Base-by-base conservation (phyloP, 1,140 invertebrate genomes). In the Drosophila insularis region DNA sequence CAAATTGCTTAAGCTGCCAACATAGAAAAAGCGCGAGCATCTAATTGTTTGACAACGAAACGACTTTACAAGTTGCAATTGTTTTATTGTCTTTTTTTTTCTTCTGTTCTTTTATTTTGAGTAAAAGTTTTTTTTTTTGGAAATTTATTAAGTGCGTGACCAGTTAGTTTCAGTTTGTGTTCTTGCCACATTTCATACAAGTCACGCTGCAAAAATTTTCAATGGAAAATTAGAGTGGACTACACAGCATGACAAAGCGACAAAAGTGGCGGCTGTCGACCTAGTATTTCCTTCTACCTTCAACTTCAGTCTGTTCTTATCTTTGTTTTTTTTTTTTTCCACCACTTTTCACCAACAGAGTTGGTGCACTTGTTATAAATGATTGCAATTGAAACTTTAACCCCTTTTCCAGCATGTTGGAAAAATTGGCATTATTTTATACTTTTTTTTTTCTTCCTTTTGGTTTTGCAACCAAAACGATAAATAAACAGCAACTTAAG, bases 311-410 rank as follows among this genome's bases (percentile, higher is more conserved):
- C 7, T 11, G 32, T 21, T 6, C 27, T 27, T 27, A 11, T 43
- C 7, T 43, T 43, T 43, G n/a, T 43, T 43, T 43, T 43, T 14
- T 27, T 5, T 27, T 27, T 2, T 21, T 27, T 27, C 27, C n/a
- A n/a, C n/a, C n/a, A n/a, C n/a, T 6, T 27, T 27, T 5, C 27
- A 5, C 27, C 40, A 4, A 4, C n/a, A 3, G 17, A 17, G 43
- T 50, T 50, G 4, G 23, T 56, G 63, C 32, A 65, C 63, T 17
- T 56, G 40, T 77, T 71, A 78, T 71, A 78, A 77, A 78, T 77
- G 70, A 67, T 76, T 65, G 81, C 71, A 86, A 86, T 85, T 85
- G 81, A 85, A 85, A 86, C 74, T 85, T 87, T 69, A 86, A 87
- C 78, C 79, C 81, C 50, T 62, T 65, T 10, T 58, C 31, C 63